phyloP scores from a whole-genome alignment of 1,140 invertebrate species.

The Pantala flavescens region DNA sequence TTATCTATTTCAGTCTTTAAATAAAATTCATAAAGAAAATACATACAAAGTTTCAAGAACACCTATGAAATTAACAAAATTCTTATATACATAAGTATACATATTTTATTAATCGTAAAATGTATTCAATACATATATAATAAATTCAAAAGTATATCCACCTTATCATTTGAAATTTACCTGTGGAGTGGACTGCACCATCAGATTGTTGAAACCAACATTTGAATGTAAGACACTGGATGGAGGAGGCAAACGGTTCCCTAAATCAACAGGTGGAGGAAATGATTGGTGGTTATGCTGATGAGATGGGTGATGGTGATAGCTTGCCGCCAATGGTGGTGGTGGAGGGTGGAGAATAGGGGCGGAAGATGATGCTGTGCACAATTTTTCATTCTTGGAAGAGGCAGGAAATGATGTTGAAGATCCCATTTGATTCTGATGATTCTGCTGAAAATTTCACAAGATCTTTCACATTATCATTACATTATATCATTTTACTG shows the following conservation, averaged over 20 bases:
- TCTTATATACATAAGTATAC: no score
- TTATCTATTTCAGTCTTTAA: no score
- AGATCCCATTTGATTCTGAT: neutral
- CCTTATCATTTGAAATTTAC: neutral
- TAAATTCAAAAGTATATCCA: no score
- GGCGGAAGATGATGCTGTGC: neutral
- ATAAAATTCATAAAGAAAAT: no score
- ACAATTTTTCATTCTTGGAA: neutral
- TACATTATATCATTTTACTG: no score
- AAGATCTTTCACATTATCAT: no score
- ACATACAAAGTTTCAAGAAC: no score
- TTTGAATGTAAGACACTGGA: neutral
- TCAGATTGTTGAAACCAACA: neutral
- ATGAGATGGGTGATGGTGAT: neutral
- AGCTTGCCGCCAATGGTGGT: neutral
- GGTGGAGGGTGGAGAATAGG: neutral
- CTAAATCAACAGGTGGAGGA: neutral
- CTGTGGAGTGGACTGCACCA: neutral
- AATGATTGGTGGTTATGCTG: slow-evolving; percentile 1
- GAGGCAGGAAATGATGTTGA: neutral
- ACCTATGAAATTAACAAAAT: no score
- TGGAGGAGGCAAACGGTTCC: neutral
- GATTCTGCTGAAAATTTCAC: neutral
- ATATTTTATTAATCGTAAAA: no score
- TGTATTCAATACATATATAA: no score